Evolutionary conservation across 2,797 vertebrate genomes (phyloP).

Genomic region (Catamblyrhynchus diadema): DNA sequence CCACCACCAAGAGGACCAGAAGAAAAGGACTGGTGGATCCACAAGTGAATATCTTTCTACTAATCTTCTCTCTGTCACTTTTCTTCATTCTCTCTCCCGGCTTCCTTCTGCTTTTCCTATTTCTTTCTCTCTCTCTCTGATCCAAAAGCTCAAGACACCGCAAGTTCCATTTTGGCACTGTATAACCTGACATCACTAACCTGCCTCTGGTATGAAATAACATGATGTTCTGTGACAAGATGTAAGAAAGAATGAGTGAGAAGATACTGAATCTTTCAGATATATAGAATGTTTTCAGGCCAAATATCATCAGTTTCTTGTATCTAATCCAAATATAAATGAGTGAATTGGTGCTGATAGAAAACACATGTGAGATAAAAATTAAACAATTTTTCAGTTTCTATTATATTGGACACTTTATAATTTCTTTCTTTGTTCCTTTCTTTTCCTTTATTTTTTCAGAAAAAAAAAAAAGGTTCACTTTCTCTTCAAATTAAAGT

Average conservation of each 20-base stretch:
- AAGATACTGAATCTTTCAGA: slow-evolving; percentile 48
- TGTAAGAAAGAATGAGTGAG: neutral
- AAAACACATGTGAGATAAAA: neutral
- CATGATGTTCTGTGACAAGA: slow-evolving; percentile 28
- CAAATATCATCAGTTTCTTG: slow-evolving; percentile 47
- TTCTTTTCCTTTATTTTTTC: neutral
- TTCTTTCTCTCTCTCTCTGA: neutral
- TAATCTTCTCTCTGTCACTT: neutral
- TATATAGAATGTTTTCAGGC: slow-evolving; percentile 40
- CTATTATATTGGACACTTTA: neutral
- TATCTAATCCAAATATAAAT: slow-evolving; percentile 40
- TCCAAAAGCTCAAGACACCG: neutral
- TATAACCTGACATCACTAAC: neutral
- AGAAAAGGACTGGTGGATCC: neutral
- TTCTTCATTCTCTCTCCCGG: neutral
- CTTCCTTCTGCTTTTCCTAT: neutral
- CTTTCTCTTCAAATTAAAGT: neutral
- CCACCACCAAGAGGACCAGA: neutral
- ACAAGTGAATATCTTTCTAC: neutral
- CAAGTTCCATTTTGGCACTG: neutral
- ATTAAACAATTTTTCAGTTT: neutral
- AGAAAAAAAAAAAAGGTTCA: neutral
- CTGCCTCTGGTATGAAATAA: slow-evolving; percentile 6
- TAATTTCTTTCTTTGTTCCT: neutral
- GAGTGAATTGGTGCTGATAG: neutral